Evolutionary conservation across 2,113 vertebrate species (phyloP).

Genomic region (Plecotus auritus): DNA sequence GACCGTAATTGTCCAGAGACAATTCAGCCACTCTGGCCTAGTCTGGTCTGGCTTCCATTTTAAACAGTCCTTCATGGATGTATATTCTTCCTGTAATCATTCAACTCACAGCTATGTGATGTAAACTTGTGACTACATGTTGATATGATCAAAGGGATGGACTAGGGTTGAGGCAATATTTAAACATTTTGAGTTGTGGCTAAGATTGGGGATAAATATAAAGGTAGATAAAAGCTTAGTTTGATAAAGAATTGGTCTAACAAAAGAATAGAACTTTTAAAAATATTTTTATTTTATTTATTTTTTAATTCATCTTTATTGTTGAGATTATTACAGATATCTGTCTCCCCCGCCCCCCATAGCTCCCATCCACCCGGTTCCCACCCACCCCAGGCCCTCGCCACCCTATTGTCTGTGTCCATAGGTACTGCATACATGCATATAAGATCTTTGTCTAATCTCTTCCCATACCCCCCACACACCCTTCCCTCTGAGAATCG

Average conservation of each 20-base stretch:
- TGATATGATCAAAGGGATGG: not conserved
- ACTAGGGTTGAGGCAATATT: not conserved
- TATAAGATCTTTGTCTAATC: too few species aligned
- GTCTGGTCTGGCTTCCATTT: not conserved
- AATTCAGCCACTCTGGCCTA: not conserved
- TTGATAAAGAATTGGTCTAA: constrained; percentile 35
- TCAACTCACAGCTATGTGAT: not conserved
- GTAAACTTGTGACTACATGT: not conserved
- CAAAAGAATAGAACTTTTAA: not conserved
- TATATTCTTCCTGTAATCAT: not conserved
- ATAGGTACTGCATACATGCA: too few species aligned
- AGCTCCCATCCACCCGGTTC: too few species aligned
- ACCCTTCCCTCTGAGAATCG: too few species aligned
- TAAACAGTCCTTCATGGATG: not conserved
- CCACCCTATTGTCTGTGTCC: too few species aligned
- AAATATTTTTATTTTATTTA: not conserved
- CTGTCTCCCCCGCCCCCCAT: too few species aligned
- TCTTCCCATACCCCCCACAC: too few species aligned
- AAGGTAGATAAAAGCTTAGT: constrained; percentile 23
- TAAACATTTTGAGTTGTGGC: constrained; percentile 29
- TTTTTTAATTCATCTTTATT: too few species aligned
- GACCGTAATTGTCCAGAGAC: not conserved
- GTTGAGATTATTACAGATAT: too few species aligned
- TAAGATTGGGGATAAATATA: not conserved
- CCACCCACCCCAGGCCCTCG: too few species aligned